A percentile compares a stretch with the other conserved stretches of the same genome.
These are phyloP conservation scores for Orchesella flavescens DNA, from an alignment of 2,888 invertebrate species.

Conservation along the genomic window DNA sequence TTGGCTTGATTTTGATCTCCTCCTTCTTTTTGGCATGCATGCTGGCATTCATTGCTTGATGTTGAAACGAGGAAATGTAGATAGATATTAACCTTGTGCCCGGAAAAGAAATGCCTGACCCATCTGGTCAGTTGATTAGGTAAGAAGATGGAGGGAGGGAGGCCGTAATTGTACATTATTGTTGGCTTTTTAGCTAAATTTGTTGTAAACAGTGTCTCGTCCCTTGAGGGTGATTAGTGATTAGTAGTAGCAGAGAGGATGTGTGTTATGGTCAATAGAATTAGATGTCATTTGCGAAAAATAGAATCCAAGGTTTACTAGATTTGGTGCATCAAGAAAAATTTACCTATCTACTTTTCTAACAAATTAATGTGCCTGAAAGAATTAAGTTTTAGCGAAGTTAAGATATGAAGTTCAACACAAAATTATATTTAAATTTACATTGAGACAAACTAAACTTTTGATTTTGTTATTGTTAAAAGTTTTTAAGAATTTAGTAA, in stretches of 20 bases:
- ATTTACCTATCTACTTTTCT: no score
- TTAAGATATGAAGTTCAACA: no score
- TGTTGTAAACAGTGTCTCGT: conserved; percentile 45
- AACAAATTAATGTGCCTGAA: no score
- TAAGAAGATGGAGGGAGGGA: conserved; percentile 2
- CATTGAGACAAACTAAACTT: no score
- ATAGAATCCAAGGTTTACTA: conserved; percentile 18
- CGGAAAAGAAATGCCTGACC: background rate
- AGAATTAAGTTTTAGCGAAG: no score
- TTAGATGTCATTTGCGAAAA: conserved; percentile 70
- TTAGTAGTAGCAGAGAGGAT: conserved; percentile 68
- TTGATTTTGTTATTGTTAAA: no score
- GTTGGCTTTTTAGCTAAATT: conserved; percentile 51
- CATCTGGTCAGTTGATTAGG: no score
- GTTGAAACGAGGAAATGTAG: conserved; percentile 20
- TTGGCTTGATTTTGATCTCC: no score
- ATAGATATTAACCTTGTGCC: conserved; percentile 6
- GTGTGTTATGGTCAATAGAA: conserved; percentile 50
- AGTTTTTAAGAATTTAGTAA: no score
- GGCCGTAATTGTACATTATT: conserved; percentile 70
- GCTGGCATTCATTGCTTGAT: background rate
- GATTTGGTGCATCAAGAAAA: no score
- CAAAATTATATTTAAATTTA: no score
- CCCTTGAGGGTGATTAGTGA: conserved; percentile 71
- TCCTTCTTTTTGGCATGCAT: conserved; percentile 38